Conservation (phyloP, 2,888 invertebrate species). For the Microctonus hyperodae region DNA sequence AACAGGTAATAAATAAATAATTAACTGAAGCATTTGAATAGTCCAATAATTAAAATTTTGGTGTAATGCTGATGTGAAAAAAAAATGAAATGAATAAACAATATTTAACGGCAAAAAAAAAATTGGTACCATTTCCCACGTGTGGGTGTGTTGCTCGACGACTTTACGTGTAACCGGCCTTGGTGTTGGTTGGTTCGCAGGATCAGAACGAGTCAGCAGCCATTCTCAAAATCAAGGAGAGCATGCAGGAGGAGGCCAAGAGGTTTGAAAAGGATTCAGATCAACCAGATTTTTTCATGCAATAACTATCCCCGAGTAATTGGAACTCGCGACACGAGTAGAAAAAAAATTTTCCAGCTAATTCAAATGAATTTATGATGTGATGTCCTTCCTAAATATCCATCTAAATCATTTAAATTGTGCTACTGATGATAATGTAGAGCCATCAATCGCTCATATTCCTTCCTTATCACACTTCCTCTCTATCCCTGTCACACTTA, state of each 20-base stretch:
- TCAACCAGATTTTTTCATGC: constrained; percentile 97
- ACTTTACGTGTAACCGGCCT: constrained; percentile 61
- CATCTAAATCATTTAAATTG: constrained; percentile 6
- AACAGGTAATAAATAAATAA: not conserved
- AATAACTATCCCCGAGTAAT: constrained; percentile 70
- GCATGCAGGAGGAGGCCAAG: constrained; percentile 99
- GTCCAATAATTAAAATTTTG: constrained; percentile 1
- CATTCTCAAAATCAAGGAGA: constrained; percentile 99
- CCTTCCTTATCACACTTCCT: constrained; percentile 2
- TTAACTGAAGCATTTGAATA: not conserved
- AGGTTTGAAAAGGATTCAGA: constrained; percentile 98
- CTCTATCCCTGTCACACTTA: not conserved
- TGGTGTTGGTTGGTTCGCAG: constrained; percentile 66
- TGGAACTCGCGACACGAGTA: constrained; percentile 56
- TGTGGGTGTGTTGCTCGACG: constrained; percentile 33
- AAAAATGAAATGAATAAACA: not conserved
- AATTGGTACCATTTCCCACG: constrained; percentile 15
- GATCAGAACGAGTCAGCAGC: constrained; percentile 99
- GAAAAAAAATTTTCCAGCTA: constrained; percentile 33
- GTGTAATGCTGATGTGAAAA: not conserved
- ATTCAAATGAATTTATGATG: not conserved
- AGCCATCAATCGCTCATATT: not conserved
- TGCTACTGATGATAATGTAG: not conserved
- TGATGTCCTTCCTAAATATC: not conserved
- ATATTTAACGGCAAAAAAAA: constrained; percentile 19